Conservation (phyloP, 2,113 vertebrate genomes). For the Petaurus breviceps region DNA sequence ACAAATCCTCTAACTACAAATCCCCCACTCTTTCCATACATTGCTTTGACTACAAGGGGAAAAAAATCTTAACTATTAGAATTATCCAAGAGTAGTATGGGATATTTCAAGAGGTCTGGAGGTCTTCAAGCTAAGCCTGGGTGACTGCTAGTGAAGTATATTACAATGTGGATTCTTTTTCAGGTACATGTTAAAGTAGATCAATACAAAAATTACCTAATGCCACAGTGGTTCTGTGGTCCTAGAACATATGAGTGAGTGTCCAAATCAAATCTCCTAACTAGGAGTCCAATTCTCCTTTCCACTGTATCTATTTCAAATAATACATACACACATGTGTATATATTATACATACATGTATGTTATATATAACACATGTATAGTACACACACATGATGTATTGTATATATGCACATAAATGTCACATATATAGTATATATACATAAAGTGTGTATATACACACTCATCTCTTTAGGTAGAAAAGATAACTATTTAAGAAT, state of each 20-base stretch:
- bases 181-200: not conserved
- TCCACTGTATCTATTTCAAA: not conserved
- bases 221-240: not conserved
- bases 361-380: too few species aligned
- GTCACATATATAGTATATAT: not conserved
- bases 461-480: not conserved
- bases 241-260: not conserved
- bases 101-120: not conserved
- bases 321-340: too few species aligned
- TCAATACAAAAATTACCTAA: not conserved
- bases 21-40: not conserved
- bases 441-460: too few species aligned
- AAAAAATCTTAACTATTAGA: slow-evolving; percentile 26
- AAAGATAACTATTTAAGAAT: not conserved
- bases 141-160: not conserved
- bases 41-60: not conserved
- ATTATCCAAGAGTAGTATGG: not conserved
- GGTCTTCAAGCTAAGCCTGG: not conserved
- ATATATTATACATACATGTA: too few species aligned
- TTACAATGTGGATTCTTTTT: not conserved
- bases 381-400: not conserved
- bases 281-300: not conserved
- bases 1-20: not conserved
- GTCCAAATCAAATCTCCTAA: not conserved
- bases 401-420: not conserved